Evolutionary conservation across 2,797 vertebrate species (phyloP), one percentile per base, ranked within the genome.

Genomic region (Cephalopachus bancanus): DNA sequence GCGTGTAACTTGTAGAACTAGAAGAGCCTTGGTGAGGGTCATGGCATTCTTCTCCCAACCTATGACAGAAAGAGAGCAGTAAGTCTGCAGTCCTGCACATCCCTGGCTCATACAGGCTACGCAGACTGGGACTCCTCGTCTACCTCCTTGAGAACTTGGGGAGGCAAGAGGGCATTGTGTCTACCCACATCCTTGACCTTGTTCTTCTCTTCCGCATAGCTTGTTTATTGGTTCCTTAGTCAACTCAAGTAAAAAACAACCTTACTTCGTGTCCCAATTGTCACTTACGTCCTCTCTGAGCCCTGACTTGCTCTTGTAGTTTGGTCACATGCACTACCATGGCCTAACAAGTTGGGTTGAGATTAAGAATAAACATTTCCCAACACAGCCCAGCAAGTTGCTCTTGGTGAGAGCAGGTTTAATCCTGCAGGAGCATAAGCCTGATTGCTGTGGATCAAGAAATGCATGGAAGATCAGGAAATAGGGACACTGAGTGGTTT

Each of bases 71-170:
- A 33, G 5, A 33, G 51, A 4, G 10, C 28, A 1, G 9, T 3
- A 3, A 15, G 15, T 28, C 26, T 20, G 7, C 9, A 6, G 12
- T 49, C 37, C 16, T 37, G 79, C 26, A 33, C 17, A 22, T 44
- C 28, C 49, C 51, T 33, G 62, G 10, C 10, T 22, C 19, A 0
- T 0, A 0, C 14, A 44, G 71, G 37, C 7, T 22, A 1, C n/a
- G 14, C 1, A 30, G 64, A 49, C 51, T 12, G 8, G 6, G 51
- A 26, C 14, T 60, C 12, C 1, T 7, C 60, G 9, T 8, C 8
- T 0, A 9, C 10, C 64, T 17, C 33, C 0, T 0, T 1, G 24
- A 83, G 53, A 19, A 2, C 49, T 19, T 10, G 26, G 16, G 12
- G 57, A 37, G 33, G 11, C 0, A 30, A 51, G 22, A 7, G 15